Evolutionary conservation across 2,113 vertebrate species (phyloP).

Genomic region (Eubucco bourcierii): DNA sequence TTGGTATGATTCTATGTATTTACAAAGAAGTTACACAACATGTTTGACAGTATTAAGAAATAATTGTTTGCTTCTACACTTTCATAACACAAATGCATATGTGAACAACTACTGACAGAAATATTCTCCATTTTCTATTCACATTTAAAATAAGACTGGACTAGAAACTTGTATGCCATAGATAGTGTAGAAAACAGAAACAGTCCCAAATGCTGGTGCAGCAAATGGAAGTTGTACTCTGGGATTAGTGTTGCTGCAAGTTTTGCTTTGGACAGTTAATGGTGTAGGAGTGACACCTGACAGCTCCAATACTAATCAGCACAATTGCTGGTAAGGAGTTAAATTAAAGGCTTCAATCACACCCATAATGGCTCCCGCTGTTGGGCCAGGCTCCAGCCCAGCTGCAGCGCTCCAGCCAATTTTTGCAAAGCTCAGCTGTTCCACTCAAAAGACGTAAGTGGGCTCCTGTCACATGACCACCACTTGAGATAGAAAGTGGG

Average conservation of each 20-base stretch:
- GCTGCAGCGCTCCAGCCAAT: background rate
- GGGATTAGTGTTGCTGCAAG: background rate
- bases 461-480: background rate
- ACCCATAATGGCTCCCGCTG: background rate
- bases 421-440: conserved; percentile 5
- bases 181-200: background rate
- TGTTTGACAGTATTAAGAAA: background rate
- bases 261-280: background rate
- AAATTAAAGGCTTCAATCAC: conserved; percentile 11
- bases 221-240: background rate
- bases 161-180: background rate
- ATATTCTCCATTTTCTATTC: background rate
- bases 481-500: background rate
- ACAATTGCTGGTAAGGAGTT: conserved; percentile 6
- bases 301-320: background rate
- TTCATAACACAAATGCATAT: background rate
- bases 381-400: background rate
- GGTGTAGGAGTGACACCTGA: background rate
- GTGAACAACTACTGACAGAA: background rate
- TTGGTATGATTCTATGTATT: background rate
- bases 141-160: background rate
- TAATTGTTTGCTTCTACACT: background rate
- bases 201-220: accelerated
- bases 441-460: background rate
- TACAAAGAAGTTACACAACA: background rate